Conservation (phyloP, 2,797 vertebrate genomes). For the Monodelphis domestica region DNA sequence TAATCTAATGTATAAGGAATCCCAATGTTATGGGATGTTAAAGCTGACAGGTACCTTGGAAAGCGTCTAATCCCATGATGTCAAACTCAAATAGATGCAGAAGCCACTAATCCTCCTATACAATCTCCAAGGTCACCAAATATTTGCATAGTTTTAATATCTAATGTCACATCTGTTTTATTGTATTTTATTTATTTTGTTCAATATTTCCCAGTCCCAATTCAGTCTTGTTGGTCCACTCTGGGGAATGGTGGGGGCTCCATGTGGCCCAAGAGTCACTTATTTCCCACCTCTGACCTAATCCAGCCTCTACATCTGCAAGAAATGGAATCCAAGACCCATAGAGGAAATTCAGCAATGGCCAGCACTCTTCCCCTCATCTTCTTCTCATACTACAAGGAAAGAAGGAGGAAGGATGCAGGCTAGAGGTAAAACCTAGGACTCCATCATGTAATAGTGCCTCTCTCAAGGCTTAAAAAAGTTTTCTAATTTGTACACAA, state of each 20-base stretch:
- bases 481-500: neutral
- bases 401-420: neutral
- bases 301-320: neutral
- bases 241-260: neutral
- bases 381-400: neutral
- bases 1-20: neutral
- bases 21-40: neutral
- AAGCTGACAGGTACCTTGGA: neutral
- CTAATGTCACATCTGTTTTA: neutral
- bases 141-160: neutral
- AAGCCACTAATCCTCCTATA: neutral
- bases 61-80: neutral
- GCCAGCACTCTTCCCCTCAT: neutral
- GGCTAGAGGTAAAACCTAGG: neutral
- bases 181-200: neutral
- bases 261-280: neutral
- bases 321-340: neutral
- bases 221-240: neutral
- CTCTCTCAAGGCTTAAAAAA: neutral
- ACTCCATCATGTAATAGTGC: accelerated
- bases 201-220: neutral
- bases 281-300: neutral
- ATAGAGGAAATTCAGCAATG: neutral
- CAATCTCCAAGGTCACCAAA: neutral
- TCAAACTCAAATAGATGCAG: neutral